Percentiles rank a stretch among this genome's conserved stretches.
Conservation (phyloP, 2,888 invertebrate species). For the Lithophane leautieri region DNA sequence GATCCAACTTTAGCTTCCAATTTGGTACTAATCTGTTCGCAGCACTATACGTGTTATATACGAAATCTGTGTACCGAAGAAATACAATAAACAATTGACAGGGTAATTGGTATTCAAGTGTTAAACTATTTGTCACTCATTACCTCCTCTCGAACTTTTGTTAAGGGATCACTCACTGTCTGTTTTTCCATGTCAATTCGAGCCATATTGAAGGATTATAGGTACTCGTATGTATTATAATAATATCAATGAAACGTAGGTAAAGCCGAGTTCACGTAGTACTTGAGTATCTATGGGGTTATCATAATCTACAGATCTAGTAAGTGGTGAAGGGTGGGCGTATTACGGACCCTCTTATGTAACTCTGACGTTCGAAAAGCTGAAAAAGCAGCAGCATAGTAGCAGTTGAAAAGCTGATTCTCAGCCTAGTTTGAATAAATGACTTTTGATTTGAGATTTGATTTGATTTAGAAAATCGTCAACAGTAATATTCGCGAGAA, state of each 20-base stretch:
- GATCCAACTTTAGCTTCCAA: slow-evolving; percentile 11
- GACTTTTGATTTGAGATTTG: too few relatives aligned
- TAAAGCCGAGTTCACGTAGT: slow-evolving; percentile 26
- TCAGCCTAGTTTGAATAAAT: too few relatives aligned
- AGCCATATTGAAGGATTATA: slow-evolving; percentile 12
- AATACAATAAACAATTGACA: slow-evolving; percentile 37
- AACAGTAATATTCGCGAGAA: too few relatives aligned
- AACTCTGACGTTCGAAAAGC: too few relatives aligned
- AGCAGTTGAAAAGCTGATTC: too few relatives aligned
- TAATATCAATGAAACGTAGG: background rate
- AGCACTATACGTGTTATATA: slow-evolving; percentile 53
- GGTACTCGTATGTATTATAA: background rate
- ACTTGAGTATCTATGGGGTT: background rate
- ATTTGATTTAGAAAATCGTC: background rate
- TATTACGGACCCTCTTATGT: too few relatives aligned
- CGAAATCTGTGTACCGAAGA: background rate
- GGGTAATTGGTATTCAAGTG: slow-evolving; percentile 31
- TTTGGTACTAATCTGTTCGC: slow-evolving; percentile 31
- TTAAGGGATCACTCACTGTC: slow-evolving; percentile 44
- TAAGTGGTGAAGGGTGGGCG: too few relatives aligned
- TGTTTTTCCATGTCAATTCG: slow-evolving; percentile 18
- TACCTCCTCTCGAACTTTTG: slow-evolving; percentile 31
- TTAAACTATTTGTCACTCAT: slow-evolving; percentile 35
- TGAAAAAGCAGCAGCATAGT: too few relatives aligned
- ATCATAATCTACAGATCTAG: background rate